Conservation (phyloP, 1,140 invertebrate genomes). For the Gonatopus flavifemur region DNA sequence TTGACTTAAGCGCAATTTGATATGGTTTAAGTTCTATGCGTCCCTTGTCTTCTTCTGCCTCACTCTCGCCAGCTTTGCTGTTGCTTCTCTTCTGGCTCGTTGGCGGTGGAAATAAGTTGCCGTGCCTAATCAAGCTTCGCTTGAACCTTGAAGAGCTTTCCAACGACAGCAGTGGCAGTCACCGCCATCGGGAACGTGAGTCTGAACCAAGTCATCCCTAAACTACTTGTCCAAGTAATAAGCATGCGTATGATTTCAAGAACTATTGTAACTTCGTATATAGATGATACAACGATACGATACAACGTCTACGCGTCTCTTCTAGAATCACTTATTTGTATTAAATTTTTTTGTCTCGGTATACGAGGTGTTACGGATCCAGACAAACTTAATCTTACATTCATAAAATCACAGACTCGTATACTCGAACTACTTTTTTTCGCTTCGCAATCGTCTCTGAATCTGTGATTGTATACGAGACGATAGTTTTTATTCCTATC, state of each 20-base stretch:
- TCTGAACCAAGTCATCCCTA: conserved; percentile 17
- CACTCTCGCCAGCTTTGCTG: conserved; percentile 1
- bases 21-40: conserved; percentile 48
- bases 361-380: too few relatives aligned
- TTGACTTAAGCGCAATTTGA: conserved; percentile 53
- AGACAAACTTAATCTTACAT: too few relatives aligned
- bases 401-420: too few relatives aligned
- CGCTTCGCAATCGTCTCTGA: too few relatives aligned
- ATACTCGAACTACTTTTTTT: too few relatives aligned
- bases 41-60: conserved; percentile 5
- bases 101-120: conserved; percentile 41
- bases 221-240: conserved; percentile 56
- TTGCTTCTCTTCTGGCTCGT: too few relatives aligned
- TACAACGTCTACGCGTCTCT: too few relatives aligned
- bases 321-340: too few relatives aligned
- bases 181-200: conserved; percentile 14
- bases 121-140: conserved; percentile 51
- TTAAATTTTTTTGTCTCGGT: too few relatives aligned
- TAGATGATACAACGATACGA: conserved; percentile 1
- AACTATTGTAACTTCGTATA: too few relatives aligned
- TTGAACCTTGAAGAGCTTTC: conserved; percentile 38
- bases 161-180: conserved; percentile 11
- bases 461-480: too few relatives aligned
- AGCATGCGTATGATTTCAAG: conserved; percentile 45
- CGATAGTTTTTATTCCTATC: too few relatives aligned